Conservation (phyloP, 92 coral and sea anemone species). For the Umimayanthus chanpuru region DNA sequence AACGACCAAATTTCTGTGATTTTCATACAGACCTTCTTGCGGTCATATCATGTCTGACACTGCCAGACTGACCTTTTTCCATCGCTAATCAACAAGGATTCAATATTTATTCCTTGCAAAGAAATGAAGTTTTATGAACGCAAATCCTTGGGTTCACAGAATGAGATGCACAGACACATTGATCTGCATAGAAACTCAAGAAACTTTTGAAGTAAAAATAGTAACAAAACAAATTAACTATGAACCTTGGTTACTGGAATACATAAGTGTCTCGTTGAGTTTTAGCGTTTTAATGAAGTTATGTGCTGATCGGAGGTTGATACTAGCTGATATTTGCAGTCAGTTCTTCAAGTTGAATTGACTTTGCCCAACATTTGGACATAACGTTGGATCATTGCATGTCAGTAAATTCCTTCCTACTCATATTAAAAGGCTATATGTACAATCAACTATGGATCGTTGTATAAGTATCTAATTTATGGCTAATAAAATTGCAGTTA, state of each 20-base stretch:
- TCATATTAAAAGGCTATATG: background rate
- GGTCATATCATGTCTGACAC: background rate
- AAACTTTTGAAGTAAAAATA: background rate
- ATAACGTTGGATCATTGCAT: background rate
- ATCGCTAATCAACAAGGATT: background rate
- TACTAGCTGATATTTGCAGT: background rate
- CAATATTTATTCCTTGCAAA: constrained; percentile 9
- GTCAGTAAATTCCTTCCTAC: background rate
- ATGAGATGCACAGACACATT: background rate
- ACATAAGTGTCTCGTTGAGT: too few relatives aligned
- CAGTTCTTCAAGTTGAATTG: too few relatives aligned
- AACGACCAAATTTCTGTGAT: too few relatives aligned
- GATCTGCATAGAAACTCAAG: background rate
- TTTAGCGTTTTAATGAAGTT: too few relatives aligned
- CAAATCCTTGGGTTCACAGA: background rate
- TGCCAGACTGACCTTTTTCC: background rate
- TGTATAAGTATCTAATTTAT: background rate
- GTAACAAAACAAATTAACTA: background rate
- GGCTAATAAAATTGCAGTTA: background rate
- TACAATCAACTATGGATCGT: too few relatives aligned
- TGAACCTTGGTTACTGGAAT: too few relatives aligned
- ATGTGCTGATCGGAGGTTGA: background rate
- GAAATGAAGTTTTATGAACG: background rate
- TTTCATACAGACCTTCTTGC: background rate
- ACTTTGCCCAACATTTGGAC: background rate